A percentile compares a stretch with the other conserved stretches of the same genome.
These are phyloP conservation scores for Cliona cf. orientalis DNA, from an alignment of 37 sponge, comb jelly and placozoan species.

Conservation along the genomic window DNA sequence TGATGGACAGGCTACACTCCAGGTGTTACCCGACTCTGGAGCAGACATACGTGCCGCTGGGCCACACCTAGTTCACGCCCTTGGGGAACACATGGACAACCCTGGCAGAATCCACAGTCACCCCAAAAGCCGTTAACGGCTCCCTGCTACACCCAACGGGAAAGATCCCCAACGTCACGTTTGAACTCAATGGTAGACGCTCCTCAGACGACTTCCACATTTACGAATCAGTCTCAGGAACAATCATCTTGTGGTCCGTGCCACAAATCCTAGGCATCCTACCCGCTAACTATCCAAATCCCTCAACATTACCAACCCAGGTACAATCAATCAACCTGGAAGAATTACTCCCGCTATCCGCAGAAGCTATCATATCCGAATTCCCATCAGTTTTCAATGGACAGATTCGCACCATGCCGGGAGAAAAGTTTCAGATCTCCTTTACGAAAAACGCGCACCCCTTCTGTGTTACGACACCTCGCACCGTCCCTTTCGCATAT, in stretches of 20 bases:
- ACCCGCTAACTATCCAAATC: too few relatives aligned
- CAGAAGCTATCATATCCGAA: neutral
- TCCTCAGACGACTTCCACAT: conserved; percentile 12
- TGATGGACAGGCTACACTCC: neutral
- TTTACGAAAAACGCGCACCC: conserved; percentile 38
- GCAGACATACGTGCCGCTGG: conserved; percentile 15
- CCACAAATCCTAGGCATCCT: too few relatives aligned
- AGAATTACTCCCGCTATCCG: neutral
- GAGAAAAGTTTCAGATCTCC: conserved; percentile 41
- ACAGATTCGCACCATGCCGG: conserved; percentile 29
- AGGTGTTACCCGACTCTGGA: conserved; percentile 1
- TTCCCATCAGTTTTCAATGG: conserved; percentile 3
- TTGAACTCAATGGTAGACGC: neutral
- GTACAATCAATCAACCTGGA: too few relatives aligned
- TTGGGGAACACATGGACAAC: conserved; percentile 3
- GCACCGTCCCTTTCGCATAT: conserved; percentile 31
- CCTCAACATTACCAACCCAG: neutral
- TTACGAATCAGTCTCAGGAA: conserved; percentile 2
- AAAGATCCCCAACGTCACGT: neutral
- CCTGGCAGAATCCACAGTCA: neutral
- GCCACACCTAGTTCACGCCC: neutral
- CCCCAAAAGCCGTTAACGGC: neutral
- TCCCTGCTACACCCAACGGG: neutral
- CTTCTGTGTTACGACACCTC: conserved; percentile 47
- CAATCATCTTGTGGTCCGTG: too few relatives aligned